These are phyloP conservation scores for Nanorana parkeri DNA, from an alignment of 2,113 vertebrate genomes.

Conservation along the genomic window DNA sequence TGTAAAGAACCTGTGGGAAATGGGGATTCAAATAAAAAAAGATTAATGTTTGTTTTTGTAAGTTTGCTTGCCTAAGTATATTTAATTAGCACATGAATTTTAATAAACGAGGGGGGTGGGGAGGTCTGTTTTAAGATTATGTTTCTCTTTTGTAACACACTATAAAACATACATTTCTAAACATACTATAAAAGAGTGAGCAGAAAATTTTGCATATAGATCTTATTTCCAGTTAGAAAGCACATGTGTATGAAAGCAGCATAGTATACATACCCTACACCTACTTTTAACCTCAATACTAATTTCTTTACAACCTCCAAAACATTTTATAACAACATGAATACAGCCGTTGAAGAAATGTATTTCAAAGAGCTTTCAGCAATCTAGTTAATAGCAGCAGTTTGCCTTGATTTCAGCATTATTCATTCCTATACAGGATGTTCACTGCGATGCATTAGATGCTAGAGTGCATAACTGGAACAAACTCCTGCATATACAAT, in stretches of 20 bases:
- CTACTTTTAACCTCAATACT: conserved; percentile 13
- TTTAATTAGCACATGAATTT: too few relatives aligned
- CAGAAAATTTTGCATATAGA: too few relatives aligned
- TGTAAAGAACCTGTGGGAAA: too few relatives aligned
- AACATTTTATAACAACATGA: conserved; percentile 49
- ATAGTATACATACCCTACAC: conserved; percentile 23
- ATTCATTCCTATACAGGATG: conserved; percentile 28
- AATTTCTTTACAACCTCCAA: conserved; percentile 35
- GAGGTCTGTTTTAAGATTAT: too few relatives aligned
- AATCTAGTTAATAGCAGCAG: conserved; percentile 39
- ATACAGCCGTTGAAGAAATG: conserved; percentile 29
- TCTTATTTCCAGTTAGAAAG: too few relatives aligned
- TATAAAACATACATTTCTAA: too few relatives aligned
- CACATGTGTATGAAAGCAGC: not conserved
- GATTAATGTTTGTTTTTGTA: too few relatives aligned
- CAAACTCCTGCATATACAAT: conserved; percentile 27
- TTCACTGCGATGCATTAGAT: conserved; percentile 25
- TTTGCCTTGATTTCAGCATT: conserved; percentile 31
- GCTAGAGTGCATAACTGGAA: conserved; percentile 39
- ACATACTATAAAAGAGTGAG: too few relatives aligned
- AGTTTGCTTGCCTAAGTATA: too few relatives aligned
- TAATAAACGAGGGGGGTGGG: too few relatives aligned
- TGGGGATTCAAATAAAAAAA: too few relatives aligned
- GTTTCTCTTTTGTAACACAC: too few relatives aligned
- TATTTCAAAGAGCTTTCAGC: conserved; percentile 31